Conservation (phyloP, 2,113 vertebrate genomes). For the Strigops habroptila region DNA sequence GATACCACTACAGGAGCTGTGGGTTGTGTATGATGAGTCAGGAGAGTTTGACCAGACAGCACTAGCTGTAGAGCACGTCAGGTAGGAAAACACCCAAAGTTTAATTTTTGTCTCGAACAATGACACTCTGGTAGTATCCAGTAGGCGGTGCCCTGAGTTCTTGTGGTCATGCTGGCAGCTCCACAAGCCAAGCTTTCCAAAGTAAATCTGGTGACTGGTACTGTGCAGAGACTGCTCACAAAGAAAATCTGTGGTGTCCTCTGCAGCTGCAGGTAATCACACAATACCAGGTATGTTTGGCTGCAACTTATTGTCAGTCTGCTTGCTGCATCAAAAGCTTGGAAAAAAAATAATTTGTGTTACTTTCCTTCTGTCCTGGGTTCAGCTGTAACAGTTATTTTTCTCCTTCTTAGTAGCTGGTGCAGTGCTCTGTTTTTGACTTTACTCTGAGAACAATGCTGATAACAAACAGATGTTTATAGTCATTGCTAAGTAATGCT, state of each 20-base stretch:
- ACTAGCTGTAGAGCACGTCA: constrained; percentile 89
- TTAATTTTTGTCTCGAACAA: neutral
- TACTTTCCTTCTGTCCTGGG: too few relatives aligned
- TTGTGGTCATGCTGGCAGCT: neutral
- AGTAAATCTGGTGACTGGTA: neutral
- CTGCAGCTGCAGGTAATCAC: neutral
- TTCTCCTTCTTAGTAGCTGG: too few relatives aligned
- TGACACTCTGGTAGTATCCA: neutral
- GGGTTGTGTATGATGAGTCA: constrained; percentile 85
- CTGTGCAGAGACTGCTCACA: neutral
- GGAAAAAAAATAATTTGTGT: neutral
- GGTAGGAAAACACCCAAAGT: constrained; percentile 69
- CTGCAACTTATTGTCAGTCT: neutral
- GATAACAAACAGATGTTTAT: too few relatives aligned
- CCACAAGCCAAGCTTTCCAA: neutral
- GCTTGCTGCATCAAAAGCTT: neutral
- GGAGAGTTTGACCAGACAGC: constrained; percentile 90
- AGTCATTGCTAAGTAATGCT: too few relatives aligned
- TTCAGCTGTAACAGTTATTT: too few relatives aligned
- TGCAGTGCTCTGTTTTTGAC: too few relatives aligned
- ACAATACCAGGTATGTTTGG: neutral
- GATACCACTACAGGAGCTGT: constrained; percentile 85
- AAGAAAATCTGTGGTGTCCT: neutral
- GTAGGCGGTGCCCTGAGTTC: neutral
- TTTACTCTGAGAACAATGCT: too few relatives aligned